A percentile compares a stretch with the other conserved stretches of the same genome.
phyloP scores from a whole-genome alignment of 2,113 vertebrate species.

The Felis chaus region DNA sequence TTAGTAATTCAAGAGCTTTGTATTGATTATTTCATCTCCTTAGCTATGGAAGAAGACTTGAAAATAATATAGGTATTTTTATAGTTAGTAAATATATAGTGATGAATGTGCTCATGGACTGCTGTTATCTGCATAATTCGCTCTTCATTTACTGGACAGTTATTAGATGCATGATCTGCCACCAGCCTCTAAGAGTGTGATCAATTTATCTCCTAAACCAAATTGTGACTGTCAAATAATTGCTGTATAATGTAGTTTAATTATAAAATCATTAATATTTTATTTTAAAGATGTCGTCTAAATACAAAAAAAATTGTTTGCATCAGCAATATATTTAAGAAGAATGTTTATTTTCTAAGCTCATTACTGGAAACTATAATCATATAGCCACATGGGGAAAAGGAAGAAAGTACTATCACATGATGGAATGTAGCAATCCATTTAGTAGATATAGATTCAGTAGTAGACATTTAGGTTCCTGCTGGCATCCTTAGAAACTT shows the following conservation, averaged over 20 bases:
- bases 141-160: background rate
- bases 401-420: background rate
- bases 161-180: background rate
- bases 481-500: background rate
- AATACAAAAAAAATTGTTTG: background rate
- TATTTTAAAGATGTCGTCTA: background rate
- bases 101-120: background rate
- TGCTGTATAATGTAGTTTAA: background rate
- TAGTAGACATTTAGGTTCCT: background rate
- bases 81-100: background rate
- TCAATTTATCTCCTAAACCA: background rate
- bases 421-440: background rate
- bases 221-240: background rate
- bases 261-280: background rate
- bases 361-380: background rate
- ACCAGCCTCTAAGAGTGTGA: background rate
- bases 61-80: background rate
- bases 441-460: background rate
- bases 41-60: background rate
- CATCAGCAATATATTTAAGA: background rate
- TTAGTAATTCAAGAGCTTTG: background rate
- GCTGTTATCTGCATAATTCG: background rate
- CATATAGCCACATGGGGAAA: background rate
- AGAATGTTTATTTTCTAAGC: background rate
- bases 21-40: background rate